Evolutionary conservation across 2,888 invertebrate genomes (phyloP).

Genomic region (Volucella bombylans): DNA sequence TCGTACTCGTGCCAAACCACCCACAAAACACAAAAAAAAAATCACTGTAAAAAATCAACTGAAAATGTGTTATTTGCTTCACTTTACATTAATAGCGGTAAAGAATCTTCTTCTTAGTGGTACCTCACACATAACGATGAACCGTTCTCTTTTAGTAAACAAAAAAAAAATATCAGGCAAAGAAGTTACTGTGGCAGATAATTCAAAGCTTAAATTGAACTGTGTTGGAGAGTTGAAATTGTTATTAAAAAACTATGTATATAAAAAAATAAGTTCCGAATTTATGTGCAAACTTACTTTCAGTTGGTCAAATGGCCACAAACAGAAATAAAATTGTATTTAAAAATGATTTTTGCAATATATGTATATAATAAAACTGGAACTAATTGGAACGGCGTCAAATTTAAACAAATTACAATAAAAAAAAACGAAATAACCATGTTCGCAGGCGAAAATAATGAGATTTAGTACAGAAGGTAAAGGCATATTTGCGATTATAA

Average conservation of each 20-base stretch:
- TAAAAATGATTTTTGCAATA: constrained; percentile 18
- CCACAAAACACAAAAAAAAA: too few species aligned
- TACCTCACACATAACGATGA: too few species aligned
- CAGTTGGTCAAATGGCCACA: constrained; percentile 58
- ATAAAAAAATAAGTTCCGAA: constrained; percentile 52
- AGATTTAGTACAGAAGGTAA: constrained; percentile 8
- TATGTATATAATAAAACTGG: constrained; percentile 12
- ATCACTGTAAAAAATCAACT: too few species aligned
- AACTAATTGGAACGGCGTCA: not conserved
- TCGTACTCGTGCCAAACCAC: too few species aligned
- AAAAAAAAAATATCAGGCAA: too few species aligned
- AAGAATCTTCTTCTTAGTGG: too few species aligned
- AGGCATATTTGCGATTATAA: constrained; percentile 9
- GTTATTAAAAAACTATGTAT: not conserved
- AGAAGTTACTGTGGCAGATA: constrained; percentile 26
- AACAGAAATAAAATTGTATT: constrained; percentile 45
- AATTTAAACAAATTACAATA: not conserved
- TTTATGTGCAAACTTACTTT: constrained; percentile 58
- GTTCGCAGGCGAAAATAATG: not conserved
- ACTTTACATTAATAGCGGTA: too few species aligned
- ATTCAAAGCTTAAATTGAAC: constrained; percentile 17
- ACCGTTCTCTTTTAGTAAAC: too few species aligned
- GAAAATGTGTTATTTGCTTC: too few species aligned
- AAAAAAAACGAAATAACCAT: not conserved
- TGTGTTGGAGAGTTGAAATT: constrained; percentile 31